Evolutionary conservation across 2,113 vertebrate species (phyloP).

Genomic region (Hystrix cristata): DNA sequence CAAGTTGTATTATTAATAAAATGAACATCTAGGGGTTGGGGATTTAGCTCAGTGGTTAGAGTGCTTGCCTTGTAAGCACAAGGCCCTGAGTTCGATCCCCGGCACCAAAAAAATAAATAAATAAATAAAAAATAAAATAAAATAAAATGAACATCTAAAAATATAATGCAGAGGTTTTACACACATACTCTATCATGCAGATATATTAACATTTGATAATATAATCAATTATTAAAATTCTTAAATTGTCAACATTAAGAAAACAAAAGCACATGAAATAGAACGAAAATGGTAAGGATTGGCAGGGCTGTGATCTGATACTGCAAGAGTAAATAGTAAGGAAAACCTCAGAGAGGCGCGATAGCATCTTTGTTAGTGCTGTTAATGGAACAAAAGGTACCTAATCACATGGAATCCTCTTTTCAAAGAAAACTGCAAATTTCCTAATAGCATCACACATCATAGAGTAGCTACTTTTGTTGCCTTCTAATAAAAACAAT

Average conservation of each 20-base stretch:
- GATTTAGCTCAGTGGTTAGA: no score
- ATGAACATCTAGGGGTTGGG: background rate
- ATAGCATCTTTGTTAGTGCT: constrained; percentile 56
- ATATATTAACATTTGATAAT: constrained; percentile 46
- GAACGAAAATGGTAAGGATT: constrained; percentile 62
- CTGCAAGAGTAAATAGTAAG: constrained; percentile 40
- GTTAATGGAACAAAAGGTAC: constrained; percentile 62
- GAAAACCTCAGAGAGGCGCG: constrained; percentile 5
- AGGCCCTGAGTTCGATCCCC: no score
- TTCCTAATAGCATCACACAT: constrained; percentile 64
- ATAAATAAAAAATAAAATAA: no score
- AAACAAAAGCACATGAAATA: constrained; percentile 54
- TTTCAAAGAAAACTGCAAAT: constrained; percentile 71
- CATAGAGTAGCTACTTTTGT: constrained; percentile 56
- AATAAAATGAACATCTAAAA: constrained; percentile 29
- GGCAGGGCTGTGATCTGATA: constrained; percentile 37
- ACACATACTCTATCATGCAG: background rate
- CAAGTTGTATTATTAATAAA: constrained; percentile 15
- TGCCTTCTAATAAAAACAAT: constrained; percentile 67
- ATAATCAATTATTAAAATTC: constrained; percentile 54
- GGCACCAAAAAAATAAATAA: no score
- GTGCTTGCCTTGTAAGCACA: no score
- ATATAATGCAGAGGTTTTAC: constrained; percentile 1
- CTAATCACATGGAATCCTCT: constrained; percentile 62
- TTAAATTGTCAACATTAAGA: constrained; percentile 11